Evolutionary conservation across 2,888 invertebrate genomes (phyloP).

Genomic region (Aphelenchoides bicaudatus): DNA sequence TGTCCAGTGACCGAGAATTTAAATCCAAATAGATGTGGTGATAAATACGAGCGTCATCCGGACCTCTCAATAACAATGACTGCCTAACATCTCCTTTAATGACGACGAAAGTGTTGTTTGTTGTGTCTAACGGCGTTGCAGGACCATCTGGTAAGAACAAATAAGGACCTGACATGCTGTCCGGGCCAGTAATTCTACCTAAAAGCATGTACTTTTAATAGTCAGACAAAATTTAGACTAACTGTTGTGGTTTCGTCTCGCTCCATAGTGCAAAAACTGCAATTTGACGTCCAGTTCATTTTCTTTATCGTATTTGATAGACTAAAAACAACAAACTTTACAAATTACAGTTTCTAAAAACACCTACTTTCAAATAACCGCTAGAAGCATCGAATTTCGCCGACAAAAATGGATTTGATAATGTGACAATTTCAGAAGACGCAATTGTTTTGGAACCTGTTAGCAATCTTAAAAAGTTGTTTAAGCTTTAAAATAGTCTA

Average conservation of each 20-base stretch:
- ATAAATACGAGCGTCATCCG: conserved; percentile 34
- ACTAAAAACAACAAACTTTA: neutral
- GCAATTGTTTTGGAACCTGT: neutral
- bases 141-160: conserved; percentile 86
- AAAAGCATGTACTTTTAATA: no score
- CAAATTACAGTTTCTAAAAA: neutral
- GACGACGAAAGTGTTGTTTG: conserved; percentile 29
- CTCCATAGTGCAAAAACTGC: neutral
- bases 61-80: conserved; percentile 33
- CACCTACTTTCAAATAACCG: conserved; percentile 55
- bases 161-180: conserved; percentile 79
- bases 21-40: conserved; percentile 39
- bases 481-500: no score
- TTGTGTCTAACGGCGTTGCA: conserved; percentile 70
- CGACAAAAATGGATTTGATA: neutral
- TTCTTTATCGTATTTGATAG: conserved; percentile 6
- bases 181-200: conserved; percentile 22
- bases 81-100: conserved; percentile 45
- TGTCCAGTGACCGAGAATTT: conserved; percentile 33
- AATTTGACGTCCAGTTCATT: conserved; percentile 4
- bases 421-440: neutral
- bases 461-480: conserved; percentile 14
- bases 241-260: conserved; percentile 31
- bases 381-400: neutral
- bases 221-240: conserved; percentile 23